Conservation (phyloP, 2,113 vertebrate genomes). For the Crotalus tigris region DNA sequence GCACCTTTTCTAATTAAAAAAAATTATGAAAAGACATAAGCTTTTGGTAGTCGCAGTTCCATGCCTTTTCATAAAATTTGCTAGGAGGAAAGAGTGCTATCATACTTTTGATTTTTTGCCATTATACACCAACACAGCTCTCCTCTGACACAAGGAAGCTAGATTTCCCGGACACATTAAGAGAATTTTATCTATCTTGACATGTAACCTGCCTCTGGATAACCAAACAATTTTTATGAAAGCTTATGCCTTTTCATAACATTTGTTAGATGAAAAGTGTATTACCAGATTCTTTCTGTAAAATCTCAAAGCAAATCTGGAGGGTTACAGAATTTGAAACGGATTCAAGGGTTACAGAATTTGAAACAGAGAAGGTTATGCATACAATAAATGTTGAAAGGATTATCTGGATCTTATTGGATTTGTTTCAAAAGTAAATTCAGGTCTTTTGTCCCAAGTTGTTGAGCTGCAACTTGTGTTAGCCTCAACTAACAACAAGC, state of each 20-base stretch:
- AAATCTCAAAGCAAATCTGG: neutral
- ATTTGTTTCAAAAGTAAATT: neutral
- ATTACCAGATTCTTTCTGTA: neutral
- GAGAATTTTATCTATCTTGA: neutral
- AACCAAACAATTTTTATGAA: neutral
- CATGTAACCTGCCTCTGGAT: neutral
- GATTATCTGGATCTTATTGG: neutral
- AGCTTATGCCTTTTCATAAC: neutral
- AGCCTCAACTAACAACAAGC: neutral
- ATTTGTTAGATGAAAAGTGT: neutral
- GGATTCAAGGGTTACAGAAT: neutral
- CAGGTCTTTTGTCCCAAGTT: neutral
- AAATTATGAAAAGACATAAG: neutral
- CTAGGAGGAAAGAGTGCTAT: neutral
- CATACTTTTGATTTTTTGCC: neutral
- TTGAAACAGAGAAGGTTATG: neutral
- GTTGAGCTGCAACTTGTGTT: neutral
- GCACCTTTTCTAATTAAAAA: neutral
- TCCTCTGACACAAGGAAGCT: neutral
- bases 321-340: neutral
- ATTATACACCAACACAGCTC: neutral
- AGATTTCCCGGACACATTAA: neutral
- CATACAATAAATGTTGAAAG: neutral
- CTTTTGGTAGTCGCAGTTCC: neutral
- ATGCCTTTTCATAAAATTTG: neutral